Conservation (phyloP, 2,797 vertebrate genomes). For the Melanitta fusca region DNA sequence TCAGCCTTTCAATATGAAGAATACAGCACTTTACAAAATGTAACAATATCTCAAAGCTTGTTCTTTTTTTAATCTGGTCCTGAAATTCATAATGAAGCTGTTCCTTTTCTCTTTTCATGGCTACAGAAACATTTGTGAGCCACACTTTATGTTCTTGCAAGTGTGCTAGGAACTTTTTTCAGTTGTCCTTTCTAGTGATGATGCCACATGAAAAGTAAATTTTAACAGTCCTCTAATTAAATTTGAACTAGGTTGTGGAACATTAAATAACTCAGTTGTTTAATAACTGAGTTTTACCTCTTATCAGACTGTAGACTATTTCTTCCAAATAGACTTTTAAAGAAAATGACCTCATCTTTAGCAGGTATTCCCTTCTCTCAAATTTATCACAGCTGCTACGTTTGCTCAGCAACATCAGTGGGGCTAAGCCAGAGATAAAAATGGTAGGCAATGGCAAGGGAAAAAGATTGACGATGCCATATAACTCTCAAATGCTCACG, state of each 20-base stretch:
- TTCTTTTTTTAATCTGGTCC: background rate
- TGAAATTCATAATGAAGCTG: background rate
- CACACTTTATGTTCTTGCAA: background rate
- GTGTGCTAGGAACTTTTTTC: background rate
- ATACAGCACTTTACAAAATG: background rate
- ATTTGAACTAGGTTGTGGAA: background rate
- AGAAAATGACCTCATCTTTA: background rate
- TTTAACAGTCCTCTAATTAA: background rate
- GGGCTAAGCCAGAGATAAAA: background rate
- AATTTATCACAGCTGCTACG: background rate
- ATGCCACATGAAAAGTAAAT: background rate
- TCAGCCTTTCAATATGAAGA: background rate
- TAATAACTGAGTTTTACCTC: background rate
- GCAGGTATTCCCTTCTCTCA: background rate
- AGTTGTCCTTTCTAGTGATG: background rate
- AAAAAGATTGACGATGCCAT: background rate
- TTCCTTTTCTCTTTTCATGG: background rate
- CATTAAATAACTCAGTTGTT: background rate
- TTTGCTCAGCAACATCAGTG: background rate
- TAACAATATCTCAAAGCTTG: background rate
- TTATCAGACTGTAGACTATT: background rate
- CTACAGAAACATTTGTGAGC: background rate
- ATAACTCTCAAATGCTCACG: background rate
- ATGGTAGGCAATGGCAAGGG: background rate
- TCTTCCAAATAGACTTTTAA: background rate